phyloP scores from a whole-genome alignment of 2,888 invertebrate species.

The Drosophila sordidapex region DNA sequence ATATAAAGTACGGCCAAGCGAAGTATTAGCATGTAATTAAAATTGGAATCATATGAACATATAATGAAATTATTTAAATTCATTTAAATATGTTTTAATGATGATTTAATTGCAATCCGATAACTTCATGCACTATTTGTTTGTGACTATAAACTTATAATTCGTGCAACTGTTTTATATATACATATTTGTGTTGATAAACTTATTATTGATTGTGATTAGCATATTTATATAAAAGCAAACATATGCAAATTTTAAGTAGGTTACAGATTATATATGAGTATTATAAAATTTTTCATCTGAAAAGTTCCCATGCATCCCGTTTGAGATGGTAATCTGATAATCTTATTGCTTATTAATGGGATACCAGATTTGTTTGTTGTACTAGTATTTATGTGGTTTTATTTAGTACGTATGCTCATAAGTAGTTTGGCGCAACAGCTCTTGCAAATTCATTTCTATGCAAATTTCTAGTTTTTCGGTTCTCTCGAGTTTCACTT shows the following conservation, averaged over 20 bases:
- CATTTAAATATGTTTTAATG: neutral
- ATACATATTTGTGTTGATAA: neutral
- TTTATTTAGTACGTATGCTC: constrained; percentile 8
- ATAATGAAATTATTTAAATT: neutral
- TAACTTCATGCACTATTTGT: neutral
- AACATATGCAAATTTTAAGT: neutral
- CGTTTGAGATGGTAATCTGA: neutral
- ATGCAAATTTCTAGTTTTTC: constrained; percentile 82
- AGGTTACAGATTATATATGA: neutral
- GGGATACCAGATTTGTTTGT: constrained; percentile 1
- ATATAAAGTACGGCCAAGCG: neutral
- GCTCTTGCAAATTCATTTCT: constrained; percentile 79
- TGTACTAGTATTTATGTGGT: neutral
- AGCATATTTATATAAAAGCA: neutral
- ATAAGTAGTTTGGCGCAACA: constrained; percentile 40
- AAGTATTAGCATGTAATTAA: constrained; percentile 22
- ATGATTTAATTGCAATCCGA: neutral
- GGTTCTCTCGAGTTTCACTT: constrained; percentile 74
- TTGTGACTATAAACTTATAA: neutral
- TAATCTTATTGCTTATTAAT: constrained; percentile 11
- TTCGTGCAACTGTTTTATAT: neutral
- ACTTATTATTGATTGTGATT: neutral
- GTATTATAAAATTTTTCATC: neutral
- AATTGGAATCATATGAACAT: constrained; percentile 17
- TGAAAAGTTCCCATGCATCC: constrained; percentile 1